Percentiles rank a stretch among this genome's conserved stretches.
These are phyloP conservation scores for Pollenia griseotomentosa DNA, from an alignment of 2,888 invertebrate species.

Conservation along the genomic window DNA sequence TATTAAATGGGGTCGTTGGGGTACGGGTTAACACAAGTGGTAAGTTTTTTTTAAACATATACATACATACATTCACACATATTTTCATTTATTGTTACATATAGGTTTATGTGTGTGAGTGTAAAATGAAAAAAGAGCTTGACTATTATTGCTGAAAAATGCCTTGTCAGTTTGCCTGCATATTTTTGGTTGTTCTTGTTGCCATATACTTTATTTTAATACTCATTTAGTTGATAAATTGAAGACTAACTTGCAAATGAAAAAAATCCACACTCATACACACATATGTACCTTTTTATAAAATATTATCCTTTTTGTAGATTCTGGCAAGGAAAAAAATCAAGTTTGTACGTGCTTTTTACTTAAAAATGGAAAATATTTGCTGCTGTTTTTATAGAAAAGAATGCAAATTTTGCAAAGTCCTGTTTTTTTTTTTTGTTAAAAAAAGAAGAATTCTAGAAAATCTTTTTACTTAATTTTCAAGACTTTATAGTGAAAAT, in stretches of 20 bases:
- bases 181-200: constrained; percentile 35
- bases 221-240: constrained; percentile 66
- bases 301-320: constrained; percentile 13
- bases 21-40: constrained; percentile 65
- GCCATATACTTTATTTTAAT: constrained; percentile 54
- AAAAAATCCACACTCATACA: neutral
- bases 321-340: constrained; percentile 27
- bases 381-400: constrained; percentile 1
- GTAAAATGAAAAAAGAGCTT: constrained; percentile 53
- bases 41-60: neutral
- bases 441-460: neutral
- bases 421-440: neutral
- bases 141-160: constrained; percentile 57
- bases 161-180: constrained; percentile 62
- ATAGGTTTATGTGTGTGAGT: constrained; percentile 16
- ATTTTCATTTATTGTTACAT: neutral
- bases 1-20: constrained; percentile 72
- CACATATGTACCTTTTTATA: neutral
- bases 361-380: constrained; percentile 54
- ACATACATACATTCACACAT: neutral
- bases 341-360: constrained; percentile 64
- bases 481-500: too few relatives aligned
- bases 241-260: constrained; percentile 55
- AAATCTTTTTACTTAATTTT: neutral
- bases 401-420: neutral